Evolutionary conservation across 2,797 vertebrate genomes (phyloP).

Genomic region (Pipistrellus nathusii): DNA sequence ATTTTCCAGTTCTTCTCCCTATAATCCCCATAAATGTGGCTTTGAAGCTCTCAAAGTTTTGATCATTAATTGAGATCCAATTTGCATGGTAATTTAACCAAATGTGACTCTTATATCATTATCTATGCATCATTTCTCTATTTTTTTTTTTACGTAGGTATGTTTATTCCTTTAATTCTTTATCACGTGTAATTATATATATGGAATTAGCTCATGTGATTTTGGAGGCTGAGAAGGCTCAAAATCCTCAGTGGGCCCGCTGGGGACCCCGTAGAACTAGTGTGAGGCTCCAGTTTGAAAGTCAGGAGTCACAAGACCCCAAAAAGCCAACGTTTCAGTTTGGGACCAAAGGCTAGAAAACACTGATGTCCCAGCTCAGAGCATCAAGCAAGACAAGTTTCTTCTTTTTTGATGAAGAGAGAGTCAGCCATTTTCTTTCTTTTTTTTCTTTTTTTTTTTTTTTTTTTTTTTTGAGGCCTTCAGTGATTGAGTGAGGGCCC

Average conservation of each 20-base stretch:
- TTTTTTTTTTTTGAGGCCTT: background rate
- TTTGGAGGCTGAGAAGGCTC: background rate
- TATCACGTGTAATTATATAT: background rate
- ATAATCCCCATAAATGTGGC: background rate
- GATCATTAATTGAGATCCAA: background rate
- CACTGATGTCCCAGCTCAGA: background rate
- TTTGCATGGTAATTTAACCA: background rate
- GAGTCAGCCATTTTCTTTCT: background rate
- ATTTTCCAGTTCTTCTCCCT: slow-evolving; percentile 14
- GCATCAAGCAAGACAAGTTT: background rate
- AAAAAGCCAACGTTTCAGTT: background rate
- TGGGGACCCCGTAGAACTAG: background rate
- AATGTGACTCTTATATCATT: background rate
- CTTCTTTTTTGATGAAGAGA: background rate
- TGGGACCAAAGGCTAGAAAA: background rate
- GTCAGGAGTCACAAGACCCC: background rate
- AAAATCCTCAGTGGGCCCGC: background rate
- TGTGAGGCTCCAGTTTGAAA: background rate
- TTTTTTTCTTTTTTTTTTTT: background rate
- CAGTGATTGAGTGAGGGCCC: background rate
- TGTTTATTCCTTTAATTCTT: background rate
- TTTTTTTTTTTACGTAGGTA: background rate
- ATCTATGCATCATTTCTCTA: background rate
- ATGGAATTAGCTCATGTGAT: background rate
- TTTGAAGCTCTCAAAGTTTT: background rate